Conservation (phyloP, 1,140 invertebrate species). For the Portunus trituberculatus region DNA sequence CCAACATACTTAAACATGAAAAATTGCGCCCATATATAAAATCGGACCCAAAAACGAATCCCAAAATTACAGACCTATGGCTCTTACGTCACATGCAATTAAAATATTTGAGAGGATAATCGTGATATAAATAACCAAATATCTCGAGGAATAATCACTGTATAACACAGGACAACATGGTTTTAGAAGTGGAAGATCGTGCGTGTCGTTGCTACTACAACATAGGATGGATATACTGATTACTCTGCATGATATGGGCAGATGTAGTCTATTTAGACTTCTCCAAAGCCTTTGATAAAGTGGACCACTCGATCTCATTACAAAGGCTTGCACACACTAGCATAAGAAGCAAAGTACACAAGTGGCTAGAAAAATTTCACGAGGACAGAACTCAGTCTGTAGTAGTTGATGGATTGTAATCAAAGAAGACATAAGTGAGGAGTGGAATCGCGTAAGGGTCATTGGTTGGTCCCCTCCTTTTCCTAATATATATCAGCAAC, state of each 20-base stretch:
- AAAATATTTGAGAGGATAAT: not conserved
- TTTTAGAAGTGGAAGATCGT: constrained; percentile 32
- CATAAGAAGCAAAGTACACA: no score
- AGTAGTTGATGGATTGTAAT: no score
- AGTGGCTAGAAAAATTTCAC: no score
- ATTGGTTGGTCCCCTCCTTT: no score
- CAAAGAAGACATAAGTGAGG: no score
- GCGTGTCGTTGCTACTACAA: not conserved
- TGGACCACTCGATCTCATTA: not conserved
- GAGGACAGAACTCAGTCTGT: no score
- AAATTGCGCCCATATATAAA: not conserved
- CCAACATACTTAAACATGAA: not conserved
- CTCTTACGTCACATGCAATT: not conserved
- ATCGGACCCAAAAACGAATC: no score
- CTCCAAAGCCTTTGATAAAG: not conserved
- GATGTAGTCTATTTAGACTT: not conserved
- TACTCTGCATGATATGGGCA: not conserved
- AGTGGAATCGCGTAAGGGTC: no score
- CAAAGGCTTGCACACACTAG: no score
- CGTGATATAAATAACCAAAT: not conserved
- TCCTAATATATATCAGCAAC: no score
- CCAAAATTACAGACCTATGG: no score
- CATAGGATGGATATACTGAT: not conserved
- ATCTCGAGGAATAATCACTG: not conserved
- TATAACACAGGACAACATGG: not conserved